Evolutionary conservation across 2,113 vertebrate species (phyloP).

Genomic region (Poecilia latipinna): DNA sequence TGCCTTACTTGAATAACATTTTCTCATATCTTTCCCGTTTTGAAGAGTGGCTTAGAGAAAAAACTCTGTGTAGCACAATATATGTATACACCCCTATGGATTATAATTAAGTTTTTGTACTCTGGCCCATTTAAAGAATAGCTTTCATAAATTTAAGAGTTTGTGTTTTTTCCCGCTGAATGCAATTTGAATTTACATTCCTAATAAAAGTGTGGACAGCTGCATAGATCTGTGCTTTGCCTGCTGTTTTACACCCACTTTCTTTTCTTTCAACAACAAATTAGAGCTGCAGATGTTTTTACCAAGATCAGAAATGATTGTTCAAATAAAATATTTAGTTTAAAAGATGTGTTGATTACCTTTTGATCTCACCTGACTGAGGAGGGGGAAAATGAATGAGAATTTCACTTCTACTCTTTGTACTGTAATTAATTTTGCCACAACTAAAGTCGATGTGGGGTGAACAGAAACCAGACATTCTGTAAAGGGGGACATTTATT

Average conservation of each 20-base stretch:
- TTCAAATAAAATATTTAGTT: neutral
- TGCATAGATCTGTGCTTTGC: neutral
- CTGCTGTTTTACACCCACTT: neutral
- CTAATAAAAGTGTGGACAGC: no score
- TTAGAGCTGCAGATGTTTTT: neutral
- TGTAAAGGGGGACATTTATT: constrained; percentile 73
- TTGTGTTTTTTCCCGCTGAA: no score
- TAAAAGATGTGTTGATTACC: neutral
- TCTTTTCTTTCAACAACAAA: neutral
- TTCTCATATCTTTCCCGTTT: no score
- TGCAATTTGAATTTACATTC: no score
- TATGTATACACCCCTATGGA: no score
- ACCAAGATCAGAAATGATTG: neutral
- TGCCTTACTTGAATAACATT: no score
- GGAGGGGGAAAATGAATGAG: neutral
- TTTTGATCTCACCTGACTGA: neutral
- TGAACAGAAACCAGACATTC: constrained; percentile 23
- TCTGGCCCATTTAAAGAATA: no score
- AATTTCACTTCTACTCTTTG: neutral
- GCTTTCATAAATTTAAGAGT: no score
- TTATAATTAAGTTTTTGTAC: no score
- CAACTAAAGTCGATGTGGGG: neutral
- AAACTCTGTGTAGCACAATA: no score
- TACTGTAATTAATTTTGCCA: neutral
- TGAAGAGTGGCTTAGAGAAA: no score